Conservation (phyloP, 2,797 vertebrate genomes). For the Huso huso region DNA sequence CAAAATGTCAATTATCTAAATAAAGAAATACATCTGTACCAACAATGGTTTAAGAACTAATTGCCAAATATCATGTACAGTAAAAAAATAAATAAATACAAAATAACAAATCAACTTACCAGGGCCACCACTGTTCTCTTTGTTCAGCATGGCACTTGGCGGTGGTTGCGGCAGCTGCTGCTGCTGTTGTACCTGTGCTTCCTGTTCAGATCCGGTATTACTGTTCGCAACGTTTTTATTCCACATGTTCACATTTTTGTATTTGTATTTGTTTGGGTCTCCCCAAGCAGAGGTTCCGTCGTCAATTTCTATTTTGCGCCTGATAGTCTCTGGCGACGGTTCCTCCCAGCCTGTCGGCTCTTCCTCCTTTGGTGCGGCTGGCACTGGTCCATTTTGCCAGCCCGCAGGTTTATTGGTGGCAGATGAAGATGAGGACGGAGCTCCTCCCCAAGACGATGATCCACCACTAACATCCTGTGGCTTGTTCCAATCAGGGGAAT, state of each 20-base stretch:
- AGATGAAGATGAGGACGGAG: conserved; percentile 28
- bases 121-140: conserved; percentile 58
- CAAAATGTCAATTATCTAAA: too few species aligned
- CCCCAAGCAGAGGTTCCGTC: conserved; percentile 96
- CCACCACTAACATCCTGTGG: conserved; percentile 52
- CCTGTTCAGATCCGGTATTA: conserved; percentile 63
- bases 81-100: not conserved
- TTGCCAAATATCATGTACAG: too few species aligned
- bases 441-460: conserved; percentile 56
- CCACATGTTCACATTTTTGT: conserved; percentile 87
- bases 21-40: too few species aligned
- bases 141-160: conserved; percentile 53
- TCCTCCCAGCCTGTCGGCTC: conserved; percentile 89
- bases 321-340: conserved; percentile 87
- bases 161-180: conserved; percentile 40
- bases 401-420: conserved; percentile 69
- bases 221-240: conserved; percentile 56
- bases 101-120: conserved; percentile 49
- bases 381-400: conserved; percentile 83
- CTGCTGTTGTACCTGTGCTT: conserved; percentile 56
- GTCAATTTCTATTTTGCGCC: conserved; percentile 91
- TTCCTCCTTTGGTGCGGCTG: conserved; percentile 68
- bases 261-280: conserved; percentile 82
- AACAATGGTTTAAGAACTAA: too few species aligned
- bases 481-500: conserved; percentile 67